These are phyloP conservation scores for Sminthurinus aureus DNA, from an alignment of 2,888 invertebrate species.

Conservation along the genomic window DNA sequence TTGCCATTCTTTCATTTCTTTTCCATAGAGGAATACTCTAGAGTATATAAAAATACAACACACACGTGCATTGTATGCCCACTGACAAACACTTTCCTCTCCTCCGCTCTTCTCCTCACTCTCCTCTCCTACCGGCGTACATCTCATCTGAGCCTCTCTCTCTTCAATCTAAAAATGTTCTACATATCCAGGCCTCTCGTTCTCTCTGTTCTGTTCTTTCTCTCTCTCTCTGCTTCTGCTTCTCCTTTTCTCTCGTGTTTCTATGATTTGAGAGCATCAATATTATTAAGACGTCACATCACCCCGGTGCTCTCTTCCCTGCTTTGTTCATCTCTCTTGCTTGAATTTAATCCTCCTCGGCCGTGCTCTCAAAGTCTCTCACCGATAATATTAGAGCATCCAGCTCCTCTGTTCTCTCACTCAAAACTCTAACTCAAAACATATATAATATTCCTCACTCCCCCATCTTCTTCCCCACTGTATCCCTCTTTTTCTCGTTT, in stretches of 20 bases:
- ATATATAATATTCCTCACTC: background rate
- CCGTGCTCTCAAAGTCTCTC: background rate
- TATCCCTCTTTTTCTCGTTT: background rate
- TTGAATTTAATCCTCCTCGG: background rate
- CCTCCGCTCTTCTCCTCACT: too few species aligned
- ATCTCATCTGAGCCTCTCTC: background rate
- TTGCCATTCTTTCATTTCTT: background rate
- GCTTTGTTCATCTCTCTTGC: background rate
- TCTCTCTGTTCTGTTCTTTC: background rate
- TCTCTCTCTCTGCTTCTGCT: background rate
- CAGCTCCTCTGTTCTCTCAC: background rate
- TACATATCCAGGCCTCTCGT: too few species aligned
- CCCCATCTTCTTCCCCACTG: background rate
- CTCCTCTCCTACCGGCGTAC: too few species aligned
- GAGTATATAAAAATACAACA: background rate
- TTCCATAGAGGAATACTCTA: background rate
- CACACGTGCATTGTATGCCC: background rate
- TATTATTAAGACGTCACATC: constrained; percentile 20
- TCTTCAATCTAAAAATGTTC: background rate
- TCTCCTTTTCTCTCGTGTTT: background rate
- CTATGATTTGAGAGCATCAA: constrained; percentile 9
- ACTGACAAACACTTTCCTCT: too few species aligned
- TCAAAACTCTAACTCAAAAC: background rate
- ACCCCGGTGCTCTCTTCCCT: constrained; percentile 1
- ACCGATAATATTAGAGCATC: background rate